A percentile compares a stretch with the other conserved stretches of the same genome.
phyloP scores from a whole-genome alignment of 2,797 vertebrate species.

The Gallinago stenura region DNA sequence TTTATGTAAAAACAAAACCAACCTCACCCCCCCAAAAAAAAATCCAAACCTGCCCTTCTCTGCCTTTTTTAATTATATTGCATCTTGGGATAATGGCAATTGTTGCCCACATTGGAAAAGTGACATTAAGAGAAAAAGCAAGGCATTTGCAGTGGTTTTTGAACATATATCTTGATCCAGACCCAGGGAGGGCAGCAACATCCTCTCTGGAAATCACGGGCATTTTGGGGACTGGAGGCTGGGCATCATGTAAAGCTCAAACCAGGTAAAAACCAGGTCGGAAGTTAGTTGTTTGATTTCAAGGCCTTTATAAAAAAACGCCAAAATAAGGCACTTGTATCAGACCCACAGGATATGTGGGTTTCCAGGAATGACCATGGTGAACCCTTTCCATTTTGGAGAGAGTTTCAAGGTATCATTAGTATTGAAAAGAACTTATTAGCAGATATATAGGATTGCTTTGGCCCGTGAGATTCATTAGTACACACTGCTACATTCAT shows the following conservation, averaged over 20 bases:
- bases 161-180: not conserved
- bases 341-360: not conserved
- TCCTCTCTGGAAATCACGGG: not conserved
- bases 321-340: not conserved
- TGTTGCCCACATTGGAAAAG: not conserved
- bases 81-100: not conserved
- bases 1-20: not conserved
- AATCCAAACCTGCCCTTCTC: not conserved
- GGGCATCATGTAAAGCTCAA: not conserved
- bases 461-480: not conserved
- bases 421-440: not conserved
- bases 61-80: not conserved
- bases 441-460: not conserved
- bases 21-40: accelerated
- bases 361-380: not conserved
- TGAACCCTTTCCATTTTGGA: not conserved
- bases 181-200: not conserved
- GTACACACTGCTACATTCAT: not conserved
- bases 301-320: not conserved
- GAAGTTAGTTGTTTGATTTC: not conserved
- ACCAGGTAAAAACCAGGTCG: not conserved
- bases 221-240: not conserved
- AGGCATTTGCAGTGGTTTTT: not conserved
- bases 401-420: not conserved
- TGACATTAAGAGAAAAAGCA: not conserved